Base-by-base conservation (phyloP, 2,797 vertebrate genomes). In the Psittacula derbiana region DNA sequence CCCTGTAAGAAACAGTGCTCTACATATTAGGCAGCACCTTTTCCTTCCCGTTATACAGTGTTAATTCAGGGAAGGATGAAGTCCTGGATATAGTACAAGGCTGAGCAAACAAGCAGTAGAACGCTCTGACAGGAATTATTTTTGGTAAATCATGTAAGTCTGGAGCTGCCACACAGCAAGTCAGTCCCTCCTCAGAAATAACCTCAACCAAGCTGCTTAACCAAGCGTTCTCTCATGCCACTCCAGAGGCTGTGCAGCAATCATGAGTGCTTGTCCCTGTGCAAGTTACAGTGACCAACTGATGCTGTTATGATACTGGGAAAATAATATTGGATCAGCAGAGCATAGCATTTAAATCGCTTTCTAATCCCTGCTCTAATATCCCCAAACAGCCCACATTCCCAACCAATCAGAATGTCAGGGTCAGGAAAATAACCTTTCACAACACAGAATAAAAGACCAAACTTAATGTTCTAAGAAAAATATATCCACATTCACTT, bases 61-160 rank as follows among this genome's bases (percentile, higher is more conserved):
- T 49, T 88, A 67, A 72, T 80, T 83, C 69, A 75, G 41, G 55
- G 69, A 80, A 86, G 65, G 60, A 75, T 50, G 38, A 86, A 80
- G 50, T n/a, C 50, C 49, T 78, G 44, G 16, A 50, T 85, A 38
- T 24, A 85, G 57, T 2, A 78, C 31, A 91, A 30, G 61, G 69
- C 49, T 83, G 52, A 93, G 75, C 15, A 89, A 96, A 71, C 28
- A 88, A 78, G 75, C 69, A 90, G n/a, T 53, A 72, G 83, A 95
- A 57, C 21, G 46, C 61, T 67, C 33, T 50, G 80, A 83, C 57
- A 95, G 81, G 65, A 92, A 83, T 86, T 80, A 74, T 57, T 96
- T 92, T 69, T 65, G 87, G 72, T 85, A 95, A 85, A 67, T 60
- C 31, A 57, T 49, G 30, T 65, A 74, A 53, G 43, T 50, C 81